Percentiles rank a stretch among this genome's conserved stretches.
phyloP scores from a whole-genome alignment of 2,888 invertebrate genomes.

The Cataglyphis livida region DNA sequence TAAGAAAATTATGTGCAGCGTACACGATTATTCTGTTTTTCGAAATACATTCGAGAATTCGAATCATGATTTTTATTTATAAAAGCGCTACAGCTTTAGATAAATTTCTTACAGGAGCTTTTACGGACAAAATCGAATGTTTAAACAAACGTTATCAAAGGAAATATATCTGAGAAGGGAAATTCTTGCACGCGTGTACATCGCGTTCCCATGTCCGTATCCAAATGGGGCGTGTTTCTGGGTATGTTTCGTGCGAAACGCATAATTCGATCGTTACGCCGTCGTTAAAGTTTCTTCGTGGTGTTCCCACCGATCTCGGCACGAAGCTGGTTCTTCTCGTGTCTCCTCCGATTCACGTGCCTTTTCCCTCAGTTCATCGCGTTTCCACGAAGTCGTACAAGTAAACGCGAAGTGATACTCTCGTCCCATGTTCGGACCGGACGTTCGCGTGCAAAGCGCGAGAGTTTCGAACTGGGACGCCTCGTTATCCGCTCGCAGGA shows the following conservation, averaged over 20 bases:
- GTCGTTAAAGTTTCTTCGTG: conserved; percentile 55
- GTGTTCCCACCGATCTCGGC: conserved; percentile 57
- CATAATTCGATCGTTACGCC: conserved; percentile 66
- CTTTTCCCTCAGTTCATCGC: conserved; percentile 34
- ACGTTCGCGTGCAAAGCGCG: conserved; percentile 67
- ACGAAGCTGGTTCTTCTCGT: conserved; percentile 45
- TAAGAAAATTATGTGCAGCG: conserved; percentile 8
- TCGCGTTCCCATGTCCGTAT: conserved; percentile 31
- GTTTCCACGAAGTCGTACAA: conserved; percentile 66
- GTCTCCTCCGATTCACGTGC: conserved; percentile 23
- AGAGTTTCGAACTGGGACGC: conserved; percentile 70
- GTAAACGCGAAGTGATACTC: conserved; percentile 56
- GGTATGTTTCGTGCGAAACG: conserved; percentile 60
- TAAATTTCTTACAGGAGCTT: background rate
- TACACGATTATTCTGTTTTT: background rate
- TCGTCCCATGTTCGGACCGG: conserved; percentile 18
- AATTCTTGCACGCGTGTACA: conserved; percentile 4
- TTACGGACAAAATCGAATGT: background rate
- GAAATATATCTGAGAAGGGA: conserved; percentile 1
- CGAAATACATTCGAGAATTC: background rate
- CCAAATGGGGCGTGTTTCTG: conserved; percentile 67
- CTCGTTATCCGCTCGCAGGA: conserved; percentile 64
- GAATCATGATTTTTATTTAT: background rate
- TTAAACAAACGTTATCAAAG: background rate
- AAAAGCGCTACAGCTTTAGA: background rate